Evolutionary conservation across 30 jellyfish, hydroid and myxozoan genomes (phyloP), one percentile per base, ranked within the genome.

Genomic region (Nemopilema nomurai): DNA sequence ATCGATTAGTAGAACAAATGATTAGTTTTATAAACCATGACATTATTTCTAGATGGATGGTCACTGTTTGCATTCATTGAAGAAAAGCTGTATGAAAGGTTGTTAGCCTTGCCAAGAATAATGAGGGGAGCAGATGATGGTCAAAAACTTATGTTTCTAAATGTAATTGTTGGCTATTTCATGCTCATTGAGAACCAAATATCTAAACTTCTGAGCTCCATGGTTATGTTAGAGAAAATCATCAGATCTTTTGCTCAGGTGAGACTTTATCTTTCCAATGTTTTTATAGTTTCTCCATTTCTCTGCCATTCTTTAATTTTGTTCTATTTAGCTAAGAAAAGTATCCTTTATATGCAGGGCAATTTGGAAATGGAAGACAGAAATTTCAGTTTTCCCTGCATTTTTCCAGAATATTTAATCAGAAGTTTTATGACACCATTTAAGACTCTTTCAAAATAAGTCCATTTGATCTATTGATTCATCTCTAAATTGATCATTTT

Each of bases 201-300:
- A n/a, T 57, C 87, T 0, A 53, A 82, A 51, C 75, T 92, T 20
- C 68, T 92, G 32, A 71, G 64, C 53, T 86, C 98, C 8, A 23
- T 65, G 17, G 9, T 95, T 16, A 87, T 86, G 29, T 70, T 92
- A 50, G 96, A 92, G 70, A 92, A 78, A 68, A 51, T 92, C 25
- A 28, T 92, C 27, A 77, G 62, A 24, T 96, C 98, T 7, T 80
- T 92, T 20, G 20, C 87, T 13, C 98, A 87, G 98, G 98, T 92
- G 29, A 23, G 83, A 9, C 1, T 21, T 18, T 18, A 7, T 21
- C 18, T 28, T 69, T 23, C 6, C 23, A 30, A 25, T n/a, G n/a
- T n/a, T n/a, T n/a, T n/a, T n/a, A n/a, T n/a, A n/a, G n/a, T n/a
- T n/a, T n/a, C n/a, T n/a, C n/a, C n/a, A n/a, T n/a, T n/a, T n/a